phyloP scores from a whole-genome alignment of 2,888 invertebrate genomes.

The Mellilla xanthometata region DNA sequence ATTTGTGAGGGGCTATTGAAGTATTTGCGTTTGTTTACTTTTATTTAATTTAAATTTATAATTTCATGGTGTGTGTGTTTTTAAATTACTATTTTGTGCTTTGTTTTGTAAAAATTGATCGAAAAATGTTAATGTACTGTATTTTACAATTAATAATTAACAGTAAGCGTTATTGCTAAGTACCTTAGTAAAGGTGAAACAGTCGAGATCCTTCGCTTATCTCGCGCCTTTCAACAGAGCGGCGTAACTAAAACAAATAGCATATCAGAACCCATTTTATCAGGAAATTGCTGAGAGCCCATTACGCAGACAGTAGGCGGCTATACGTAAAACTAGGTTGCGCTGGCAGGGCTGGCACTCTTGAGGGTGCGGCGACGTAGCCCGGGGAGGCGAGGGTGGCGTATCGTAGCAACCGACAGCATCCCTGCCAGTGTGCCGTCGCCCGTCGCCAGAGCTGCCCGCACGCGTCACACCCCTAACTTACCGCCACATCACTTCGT shows the following conservation, averaged over 20 bases:
- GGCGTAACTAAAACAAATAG: constrained; percentile 44
- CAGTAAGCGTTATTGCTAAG: too few species aligned
- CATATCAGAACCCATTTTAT: constrained; percentile 63
- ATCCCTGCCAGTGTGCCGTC: constrained; percentile 74
- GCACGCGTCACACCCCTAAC: constrained; percentile 43
- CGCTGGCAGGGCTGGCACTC: constrained; percentile 26
- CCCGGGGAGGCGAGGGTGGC: constrained; percentile 59
- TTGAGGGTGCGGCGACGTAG: constrained; percentile 60
- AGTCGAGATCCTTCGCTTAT: background rate
- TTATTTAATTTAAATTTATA: too few species aligned
- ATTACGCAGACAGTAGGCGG: constrained; percentile 68
- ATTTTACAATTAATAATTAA: too few species aligned
- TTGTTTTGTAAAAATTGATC: too few species aligned
- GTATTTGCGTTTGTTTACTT: too few species aligned
- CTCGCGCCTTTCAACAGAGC: constrained; percentile 1
- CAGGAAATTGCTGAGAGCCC: constrained; percentile 77
- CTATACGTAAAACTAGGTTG: constrained; percentile 79
- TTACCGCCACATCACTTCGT: constrained; percentile 26
- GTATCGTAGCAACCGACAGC: constrained; percentile 79
- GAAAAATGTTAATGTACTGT: too few species aligned
- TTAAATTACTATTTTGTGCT: too few species aligned
- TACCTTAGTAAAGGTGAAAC: background rate
- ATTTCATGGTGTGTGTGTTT: too few species aligned
- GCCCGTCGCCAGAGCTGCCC: constrained; percentile 52
- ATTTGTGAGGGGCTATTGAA: too few species aligned